Conservation (phyloP, 2,113 vertebrate species). For the Psophia crepitans region DNA sequence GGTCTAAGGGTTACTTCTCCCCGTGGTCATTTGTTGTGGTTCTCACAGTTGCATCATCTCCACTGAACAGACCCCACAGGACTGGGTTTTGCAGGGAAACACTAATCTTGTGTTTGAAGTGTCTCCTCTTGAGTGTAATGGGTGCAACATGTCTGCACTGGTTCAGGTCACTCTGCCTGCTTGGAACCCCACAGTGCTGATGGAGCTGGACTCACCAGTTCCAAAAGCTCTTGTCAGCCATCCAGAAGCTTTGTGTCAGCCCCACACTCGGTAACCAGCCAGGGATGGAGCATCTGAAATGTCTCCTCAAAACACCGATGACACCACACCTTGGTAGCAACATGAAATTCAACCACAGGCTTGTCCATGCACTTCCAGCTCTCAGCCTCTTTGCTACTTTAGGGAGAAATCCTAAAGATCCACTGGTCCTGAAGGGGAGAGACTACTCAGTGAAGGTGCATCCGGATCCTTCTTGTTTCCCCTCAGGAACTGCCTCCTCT, state of each 20-base stretch:
- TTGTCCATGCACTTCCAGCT: background rate
- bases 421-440: background rate
- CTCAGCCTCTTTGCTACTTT: background rate
- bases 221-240: background rate
- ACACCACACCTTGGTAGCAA: background rate
- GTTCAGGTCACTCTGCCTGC: accelerated
- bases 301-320: background rate
- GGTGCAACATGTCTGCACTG: background rate
- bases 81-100: background rate
- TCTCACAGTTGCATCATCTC: background rate
- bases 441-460: background rate
- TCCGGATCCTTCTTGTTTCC: background rate
- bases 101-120: background rate
- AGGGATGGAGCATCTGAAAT: background rate
- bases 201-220: background rate
- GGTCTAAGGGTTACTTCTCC: background rate
- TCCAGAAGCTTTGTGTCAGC: background rate
- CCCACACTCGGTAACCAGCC: background rate
- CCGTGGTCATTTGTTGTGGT: no score
- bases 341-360: accelerated
- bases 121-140: background rate
- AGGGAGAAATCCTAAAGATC: background rate
- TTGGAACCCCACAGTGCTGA: background rate
- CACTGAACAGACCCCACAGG: background rate
- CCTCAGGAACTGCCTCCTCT: background rate